Conservation (phyloP, 2,113 vertebrate genomes). For the Equus przewalskii region DNA sequence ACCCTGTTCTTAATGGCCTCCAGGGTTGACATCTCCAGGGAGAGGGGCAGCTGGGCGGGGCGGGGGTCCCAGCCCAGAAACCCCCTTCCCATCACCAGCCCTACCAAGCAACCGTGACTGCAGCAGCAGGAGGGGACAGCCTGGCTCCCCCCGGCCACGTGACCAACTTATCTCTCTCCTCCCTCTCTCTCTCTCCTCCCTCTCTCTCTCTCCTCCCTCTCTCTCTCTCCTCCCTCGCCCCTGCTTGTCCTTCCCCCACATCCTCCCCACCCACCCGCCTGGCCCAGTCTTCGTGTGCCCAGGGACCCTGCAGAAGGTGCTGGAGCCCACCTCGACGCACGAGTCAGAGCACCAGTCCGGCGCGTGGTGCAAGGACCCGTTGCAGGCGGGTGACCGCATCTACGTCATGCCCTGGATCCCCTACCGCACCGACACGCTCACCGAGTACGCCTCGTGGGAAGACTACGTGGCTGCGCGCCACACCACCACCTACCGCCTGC, state of each 20-base stretch:
- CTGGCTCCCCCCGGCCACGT: conserved; percentile 70
- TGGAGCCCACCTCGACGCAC: conserved; percentile 93
- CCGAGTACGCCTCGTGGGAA: conserved; percentile 96
- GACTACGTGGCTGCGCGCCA: conserved; percentile 93
- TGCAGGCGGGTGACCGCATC: conserved; percentile 96
- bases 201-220: conserved; percentile 77
- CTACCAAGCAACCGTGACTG: conserved; percentile 85
- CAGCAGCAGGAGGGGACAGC: conserved; percentile 83
- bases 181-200: conserved; percentile 69
- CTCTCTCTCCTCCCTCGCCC: conserved; percentile 76
- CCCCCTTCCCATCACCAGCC: conserved; percentile 79
- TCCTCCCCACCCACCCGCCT: conserved; percentile 71
- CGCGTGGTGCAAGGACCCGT: conserved; percentile 97
- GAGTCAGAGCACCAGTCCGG: conserved; percentile 96
- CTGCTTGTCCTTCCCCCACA: conserved; percentile 75
- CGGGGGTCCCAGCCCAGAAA: conserved; percentile 73
- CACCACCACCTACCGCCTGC: conserved; percentile 96
- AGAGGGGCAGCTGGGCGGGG: conserved; percentile 82
- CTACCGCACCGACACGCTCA: conserved; percentile 96
- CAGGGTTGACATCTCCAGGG: conserved; percentile 78
- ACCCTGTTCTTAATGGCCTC: conserved; percentile 81
- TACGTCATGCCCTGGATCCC: conserved; percentile 98
- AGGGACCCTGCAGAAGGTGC: conserved; percentile 93
- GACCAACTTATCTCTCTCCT: conserved; percentile 83
- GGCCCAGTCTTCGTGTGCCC: conserved; percentile 96